Evolutionary conservation across 2,113 vertebrate genomes (phyloP).

Genomic region (Phalacrocorax carbo): DNA sequence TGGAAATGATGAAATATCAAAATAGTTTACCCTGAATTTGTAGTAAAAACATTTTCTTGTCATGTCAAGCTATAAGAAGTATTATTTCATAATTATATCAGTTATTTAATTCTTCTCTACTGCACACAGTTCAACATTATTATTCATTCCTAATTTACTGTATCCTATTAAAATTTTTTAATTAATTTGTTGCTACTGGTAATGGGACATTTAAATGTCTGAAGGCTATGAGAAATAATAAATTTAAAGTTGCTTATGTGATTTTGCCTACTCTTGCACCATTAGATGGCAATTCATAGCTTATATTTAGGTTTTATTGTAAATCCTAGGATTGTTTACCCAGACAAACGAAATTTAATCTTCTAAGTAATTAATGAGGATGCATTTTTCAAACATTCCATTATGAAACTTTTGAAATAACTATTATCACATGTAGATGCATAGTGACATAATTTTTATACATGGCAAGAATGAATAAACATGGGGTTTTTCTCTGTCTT

Average conservation of each 20-base stretch:
- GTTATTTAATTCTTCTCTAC: constrained; percentile 42
- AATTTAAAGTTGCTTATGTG: constrained; percentile 25
- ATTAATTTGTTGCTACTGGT: constrained; percentile 61
- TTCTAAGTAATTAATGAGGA: constrained; percentile 21
- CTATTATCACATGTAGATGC: background rate
- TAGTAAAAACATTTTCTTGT: background rate
- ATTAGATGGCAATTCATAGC: constrained; percentile 23
- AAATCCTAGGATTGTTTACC: constrained; percentile 45
- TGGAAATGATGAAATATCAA: background rate
- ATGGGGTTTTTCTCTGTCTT: background rate
- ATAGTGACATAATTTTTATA: background rate
- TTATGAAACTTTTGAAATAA: background rate
- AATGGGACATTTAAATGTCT: constrained; percentile 58
- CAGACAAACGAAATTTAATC: constrained; percentile 6
- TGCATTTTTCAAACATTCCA: constrained; percentile 6
- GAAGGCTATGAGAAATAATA: constrained; percentile 51
- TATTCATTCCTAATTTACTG: constrained; percentile 57
- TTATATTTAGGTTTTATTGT: constrained; percentile 21
- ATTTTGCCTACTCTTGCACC: constrained; percentile 27
- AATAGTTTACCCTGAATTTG: background rate
- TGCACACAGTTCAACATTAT: constrained; percentile 32
- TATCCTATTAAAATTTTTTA: constrained; percentile 54
- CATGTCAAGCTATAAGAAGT: background rate
- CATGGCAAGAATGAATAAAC: background rate
- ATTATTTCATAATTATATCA: constrained; percentile 26